A percentile compares a stretch with the other conserved stretches of the same genome.
Conservation (phyloP, 1,140 invertebrate genomes). For the Hormaphis cornu region DNA sequence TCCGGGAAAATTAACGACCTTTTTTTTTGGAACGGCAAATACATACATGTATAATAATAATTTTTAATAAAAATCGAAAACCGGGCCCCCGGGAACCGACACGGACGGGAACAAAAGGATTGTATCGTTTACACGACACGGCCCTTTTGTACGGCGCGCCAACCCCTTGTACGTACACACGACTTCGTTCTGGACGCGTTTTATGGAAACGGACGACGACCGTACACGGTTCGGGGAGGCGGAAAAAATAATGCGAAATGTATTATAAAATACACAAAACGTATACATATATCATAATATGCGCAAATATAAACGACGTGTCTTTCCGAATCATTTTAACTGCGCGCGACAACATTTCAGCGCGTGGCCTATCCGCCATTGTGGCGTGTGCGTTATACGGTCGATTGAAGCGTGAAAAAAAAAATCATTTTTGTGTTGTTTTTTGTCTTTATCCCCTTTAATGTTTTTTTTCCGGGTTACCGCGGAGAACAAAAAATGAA, state of each 20-base stretch:
- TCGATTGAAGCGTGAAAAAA: background rate
- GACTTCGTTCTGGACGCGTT: conserved; percentile 2
- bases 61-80: conserved; percentile 19
- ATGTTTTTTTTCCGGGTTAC: conserved; percentile 27
- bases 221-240: conserved; percentile 8
- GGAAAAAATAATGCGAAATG: conserved; percentile 26
- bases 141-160: conserved; percentile 6
- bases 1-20: conserved; percentile 28
- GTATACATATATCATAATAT: background rate
- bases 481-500: conserved; percentile 24
- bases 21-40: background rate
- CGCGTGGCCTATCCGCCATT: background rate
- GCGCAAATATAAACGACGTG: background rate
- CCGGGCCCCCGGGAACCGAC: conserved; percentile 3
- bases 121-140: conserved; percentile 27
- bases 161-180: background rate
- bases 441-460: conserved; percentile 32
- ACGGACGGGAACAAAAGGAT: conserved; percentile 26
- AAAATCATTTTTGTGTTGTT: conserved; percentile 8
- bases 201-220: conserved; percentile 25
- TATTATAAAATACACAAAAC: conserved; percentile 28
- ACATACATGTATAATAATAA: conserved; percentile 11
- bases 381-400: background rate
- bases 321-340: conserved; percentile 11
- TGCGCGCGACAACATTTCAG: conserved; percentile 3